A percentile compares a stretch with the other conserved stretches of the same genome.
phyloP scores from a whole-genome alignment of 2,113 vertebrate genomes.

The Dicaeum eximium region DNA sequence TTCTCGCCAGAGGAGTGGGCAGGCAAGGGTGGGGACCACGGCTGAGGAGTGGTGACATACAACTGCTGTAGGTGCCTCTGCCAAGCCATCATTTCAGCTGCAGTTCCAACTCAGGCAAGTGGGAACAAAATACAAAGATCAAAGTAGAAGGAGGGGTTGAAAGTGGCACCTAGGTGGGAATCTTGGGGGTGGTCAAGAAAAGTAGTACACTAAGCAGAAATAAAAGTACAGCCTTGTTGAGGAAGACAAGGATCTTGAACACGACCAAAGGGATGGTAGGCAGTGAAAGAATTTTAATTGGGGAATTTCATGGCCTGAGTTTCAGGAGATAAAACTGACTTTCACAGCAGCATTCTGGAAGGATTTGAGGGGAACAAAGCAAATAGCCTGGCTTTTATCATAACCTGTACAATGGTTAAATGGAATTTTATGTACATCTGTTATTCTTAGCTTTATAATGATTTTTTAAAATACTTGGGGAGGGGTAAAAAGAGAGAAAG shows the following conservation, averaged over 20 bases:
- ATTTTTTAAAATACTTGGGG: not conserved
- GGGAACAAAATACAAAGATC: not conserved
- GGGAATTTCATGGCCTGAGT: not conserved
- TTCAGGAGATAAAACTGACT: slow-evolving; percentile 48
- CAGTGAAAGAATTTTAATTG: slow-evolving; percentile 51
- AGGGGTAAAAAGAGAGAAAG: not conserved
- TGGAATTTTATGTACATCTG: not conserved
- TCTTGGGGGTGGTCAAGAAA: slow-evolving; percentile 13
- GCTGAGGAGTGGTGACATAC: not conserved
- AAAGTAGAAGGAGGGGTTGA: slow-evolving; percentile 15
- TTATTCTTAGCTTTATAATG: slow-evolving; percentile 4
- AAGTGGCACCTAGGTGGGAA: not conserved
- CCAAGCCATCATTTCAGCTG: not conserved
- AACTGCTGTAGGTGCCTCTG: not conserved
- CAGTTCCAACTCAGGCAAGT: not conserved
- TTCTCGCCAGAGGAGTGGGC: not conserved
- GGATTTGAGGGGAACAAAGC: slow-evolving; percentile 36
- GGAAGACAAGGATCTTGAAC: slow-evolving; percentile 24
- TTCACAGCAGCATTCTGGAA: slow-evolving; percentile 19
- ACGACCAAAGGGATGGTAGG: not conserved
- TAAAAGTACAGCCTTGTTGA: not conserved
- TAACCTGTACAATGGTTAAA: not conserved
- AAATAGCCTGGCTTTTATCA: slow-evolving; percentile 40
- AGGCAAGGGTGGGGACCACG: not conserved
- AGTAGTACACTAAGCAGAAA: not conserved